Percentiles rank a stretch among this genome's conserved stretches.
phyloP scores from a whole-genome alignment of 2,113 vertebrate genomes.

The Paradoxurus hermaphroditus region DNA sequence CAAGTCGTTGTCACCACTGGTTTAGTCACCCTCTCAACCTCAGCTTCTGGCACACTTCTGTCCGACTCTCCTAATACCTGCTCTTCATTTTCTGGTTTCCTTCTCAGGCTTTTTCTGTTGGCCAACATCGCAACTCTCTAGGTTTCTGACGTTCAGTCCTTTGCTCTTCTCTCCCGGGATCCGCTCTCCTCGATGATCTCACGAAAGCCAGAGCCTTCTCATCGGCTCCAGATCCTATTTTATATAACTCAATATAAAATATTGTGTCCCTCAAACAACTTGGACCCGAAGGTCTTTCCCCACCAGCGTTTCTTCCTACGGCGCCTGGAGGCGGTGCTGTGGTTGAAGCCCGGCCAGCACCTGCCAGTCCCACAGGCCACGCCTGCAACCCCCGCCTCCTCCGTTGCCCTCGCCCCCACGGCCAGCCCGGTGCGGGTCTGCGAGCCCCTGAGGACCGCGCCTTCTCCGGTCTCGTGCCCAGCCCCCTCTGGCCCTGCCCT shows the following conservation, averaged over 20 bases:
- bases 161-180: background rate
- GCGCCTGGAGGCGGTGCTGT: background rate
- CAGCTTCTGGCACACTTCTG: background rate
- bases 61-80: background rate
- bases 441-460: background rate
- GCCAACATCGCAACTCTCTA: background rate
- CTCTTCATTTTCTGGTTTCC: too few relatives aligned
- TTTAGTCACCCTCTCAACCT: background rate
- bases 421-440: background rate
- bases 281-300: fast-evolving
- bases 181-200: background rate
- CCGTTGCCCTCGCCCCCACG: background rate
- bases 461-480: background rate
- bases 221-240: background rate
- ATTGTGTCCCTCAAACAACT: background rate
- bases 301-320: fast-evolving
- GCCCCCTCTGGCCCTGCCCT: background rate
- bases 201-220: background rate
- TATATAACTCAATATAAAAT: too few relatives aligned
- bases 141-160: background rate
- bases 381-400: background rate
- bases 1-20: fast-evolving
- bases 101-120: background rate
- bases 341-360: background rate
- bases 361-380: background rate